phyloP scores from a whole-genome alignment of 2,888 invertebrate genomes.

The Hyposoter didymator region DNA sequence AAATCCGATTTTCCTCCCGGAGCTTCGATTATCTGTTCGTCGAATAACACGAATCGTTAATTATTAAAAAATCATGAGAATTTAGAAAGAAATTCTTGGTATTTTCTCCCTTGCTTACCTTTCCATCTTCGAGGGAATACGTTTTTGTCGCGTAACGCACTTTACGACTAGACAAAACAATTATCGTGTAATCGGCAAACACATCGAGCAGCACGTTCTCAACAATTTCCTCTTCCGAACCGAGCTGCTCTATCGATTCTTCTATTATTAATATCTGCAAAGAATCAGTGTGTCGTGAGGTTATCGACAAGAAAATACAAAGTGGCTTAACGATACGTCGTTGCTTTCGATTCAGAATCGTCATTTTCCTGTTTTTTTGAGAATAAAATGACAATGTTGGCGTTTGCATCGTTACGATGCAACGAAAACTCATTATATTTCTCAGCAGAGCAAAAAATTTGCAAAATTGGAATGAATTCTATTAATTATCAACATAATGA shows the following conservation, averaged over 20 bases:
- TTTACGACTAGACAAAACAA: slow-evolving; percentile 72
- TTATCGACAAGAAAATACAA: not conserved
- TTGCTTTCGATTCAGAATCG: not conserved
- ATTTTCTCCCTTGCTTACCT: slow-evolving; percentile 49
- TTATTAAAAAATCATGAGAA: not conserved
- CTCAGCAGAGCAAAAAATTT: no score
- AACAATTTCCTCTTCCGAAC: slow-evolving; percentile 70
- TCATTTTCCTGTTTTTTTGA: not conserved
- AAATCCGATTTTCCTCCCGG: slow-evolving; percentile 57
- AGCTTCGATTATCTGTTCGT: slow-evolving; percentile 57
- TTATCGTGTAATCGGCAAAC: slow-evolving; percentile 73
- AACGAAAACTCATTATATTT: no score
- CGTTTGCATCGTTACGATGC: no score
- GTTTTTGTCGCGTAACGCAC: slow-evolving; percentile 69
- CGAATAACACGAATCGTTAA: slow-evolving; percentile 5
- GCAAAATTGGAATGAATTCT: no score
- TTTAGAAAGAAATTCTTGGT: not conserved
- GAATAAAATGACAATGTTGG: not conserved
- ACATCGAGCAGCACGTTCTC: slow-evolving; percentile 71
- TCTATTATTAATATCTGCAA: slow-evolving; percentile 74
- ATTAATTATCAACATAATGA: no score
- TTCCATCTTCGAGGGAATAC: slow-evolving; percentile 66
- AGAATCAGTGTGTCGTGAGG: slow-evolving; percentile 14
- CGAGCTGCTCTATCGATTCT: slow-evolving; percentile 69
- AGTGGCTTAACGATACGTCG: not conserved